Percentiles rank a stretch among this genome's conserved stretches.
phyloP scores from a whole-genome alignment of 1,140 invertebrate species.

The Trichonephila clavipes region DNA sequence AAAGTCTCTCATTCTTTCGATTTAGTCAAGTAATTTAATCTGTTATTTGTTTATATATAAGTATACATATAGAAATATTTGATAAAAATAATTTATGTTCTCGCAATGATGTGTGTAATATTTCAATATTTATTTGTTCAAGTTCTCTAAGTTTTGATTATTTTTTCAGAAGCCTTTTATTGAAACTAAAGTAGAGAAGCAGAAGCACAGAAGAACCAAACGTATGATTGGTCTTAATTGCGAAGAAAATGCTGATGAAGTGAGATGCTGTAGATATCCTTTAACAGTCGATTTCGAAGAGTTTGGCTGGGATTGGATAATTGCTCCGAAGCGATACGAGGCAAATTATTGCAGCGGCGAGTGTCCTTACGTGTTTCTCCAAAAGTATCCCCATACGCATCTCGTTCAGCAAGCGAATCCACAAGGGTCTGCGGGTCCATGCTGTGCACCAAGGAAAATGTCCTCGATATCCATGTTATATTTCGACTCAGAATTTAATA shows the following conservation, averaged over 20 bases:
- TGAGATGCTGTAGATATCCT: slow-evolving; percentile 93
- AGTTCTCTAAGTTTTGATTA: neutral
- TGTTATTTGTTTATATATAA: too few species aligned
- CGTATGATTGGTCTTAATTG: slow-evolving; percentile 90
- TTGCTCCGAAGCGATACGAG: slow-evolving; percentile 96
- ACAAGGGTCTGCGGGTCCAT: slow-evolving; percentile 88
- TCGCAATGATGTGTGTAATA: too few species aligned
- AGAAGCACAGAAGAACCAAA: slow-evolving; percentile 85
- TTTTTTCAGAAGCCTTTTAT: slow-evolving; percentile 89
- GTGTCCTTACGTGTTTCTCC: slow-evolving; percentile 93
- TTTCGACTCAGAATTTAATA: slow-evolving; percentile 92
- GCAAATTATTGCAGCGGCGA: slow-evolving; percentile 98
- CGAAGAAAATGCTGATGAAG: slow-evolving; percentile 88
- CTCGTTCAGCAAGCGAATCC: slow-evolving; percentile 89
- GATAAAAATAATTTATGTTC: too few species aligned
- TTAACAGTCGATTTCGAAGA: slow-evolving; percentile 97
- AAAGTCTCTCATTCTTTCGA: too few species aligned
- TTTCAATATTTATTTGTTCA: too few species aligned
- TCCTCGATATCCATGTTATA: slow-evolving; percentile 95
- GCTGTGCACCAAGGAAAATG: slow-evolving; percentile 93
- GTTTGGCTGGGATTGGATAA: slow-evolving; percentile 99
- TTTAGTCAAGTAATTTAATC: too few species aligned
- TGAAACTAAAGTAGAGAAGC: slow-evolving; percentile 87
- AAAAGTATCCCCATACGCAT: slow-evolving; percentile 96
- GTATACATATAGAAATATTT: too few species aligned